These are phyloP conservation scores for Mareca penelope DNA, from an alignment of 2,797 vertebrate genomes.

Conservation along the genomic window DNA sequence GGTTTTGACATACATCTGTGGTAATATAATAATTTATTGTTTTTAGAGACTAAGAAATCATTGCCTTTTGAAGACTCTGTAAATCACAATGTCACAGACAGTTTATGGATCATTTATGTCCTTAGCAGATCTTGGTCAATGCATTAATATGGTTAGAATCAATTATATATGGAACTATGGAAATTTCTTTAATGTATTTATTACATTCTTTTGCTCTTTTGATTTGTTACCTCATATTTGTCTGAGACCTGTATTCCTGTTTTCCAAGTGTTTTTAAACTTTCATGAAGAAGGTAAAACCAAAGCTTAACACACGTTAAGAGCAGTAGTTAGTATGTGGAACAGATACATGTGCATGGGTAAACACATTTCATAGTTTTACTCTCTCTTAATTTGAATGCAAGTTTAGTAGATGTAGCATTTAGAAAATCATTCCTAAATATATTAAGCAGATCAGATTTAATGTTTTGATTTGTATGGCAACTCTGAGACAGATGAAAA, in stretches of 20 bases:
- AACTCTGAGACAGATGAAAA: constrained; percentile 58
- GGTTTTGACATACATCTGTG: background rate
- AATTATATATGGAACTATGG: background rate
- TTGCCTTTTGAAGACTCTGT: background rate
- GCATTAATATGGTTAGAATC: background rate
- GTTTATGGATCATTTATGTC: background rate
- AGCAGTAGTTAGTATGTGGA: background rate
- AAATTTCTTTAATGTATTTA: background rate
- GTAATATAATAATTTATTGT: background rate
- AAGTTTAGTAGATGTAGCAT: background rate
- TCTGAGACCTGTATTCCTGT: background rate
- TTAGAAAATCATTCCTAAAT: constrained; percentile 26
- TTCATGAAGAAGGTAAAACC: background rate
- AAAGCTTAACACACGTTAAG: background rate
- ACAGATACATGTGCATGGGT: background rate
- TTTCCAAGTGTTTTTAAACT: background rate
- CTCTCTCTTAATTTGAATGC: background rate
- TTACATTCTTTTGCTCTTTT: background rate
- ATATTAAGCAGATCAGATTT: constrained; percentile 37
- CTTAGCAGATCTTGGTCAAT: background rate
- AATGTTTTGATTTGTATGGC: constrained; percentile 63
- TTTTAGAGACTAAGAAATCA: background rate
- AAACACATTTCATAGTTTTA: background rate
- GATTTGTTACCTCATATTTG: background rate
- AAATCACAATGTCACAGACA: background rate